Evolutionary conservation across 2,113 vertebrate genomes (phyloP).

Genomic region (Cheilinus undulatus): DNA sequence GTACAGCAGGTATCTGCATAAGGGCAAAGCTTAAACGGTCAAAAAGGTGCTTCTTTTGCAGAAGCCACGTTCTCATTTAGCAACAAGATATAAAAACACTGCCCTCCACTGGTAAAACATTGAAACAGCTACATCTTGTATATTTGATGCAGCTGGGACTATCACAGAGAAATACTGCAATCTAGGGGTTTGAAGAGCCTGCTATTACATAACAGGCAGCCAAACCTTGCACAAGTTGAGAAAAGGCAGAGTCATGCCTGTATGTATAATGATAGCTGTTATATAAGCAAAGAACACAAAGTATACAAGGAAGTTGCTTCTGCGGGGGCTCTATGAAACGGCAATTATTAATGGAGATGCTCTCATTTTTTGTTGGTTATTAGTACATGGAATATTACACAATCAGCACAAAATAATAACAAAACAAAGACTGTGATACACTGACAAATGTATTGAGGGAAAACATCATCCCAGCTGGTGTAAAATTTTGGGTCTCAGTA

Average conservation of each 20-base stretch:
- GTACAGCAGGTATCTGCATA: neutral
- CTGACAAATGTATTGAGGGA: too few relatives aligned
- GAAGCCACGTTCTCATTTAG: neutral
- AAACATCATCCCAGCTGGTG: too few relatives aligned
- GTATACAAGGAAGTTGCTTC: constrained; percentile 18
- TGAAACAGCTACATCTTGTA: neutral
- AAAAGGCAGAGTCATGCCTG: constrained; percentile 47
- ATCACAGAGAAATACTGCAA: constrained; percentile 52
- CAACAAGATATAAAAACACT: constrained; percentile 48
- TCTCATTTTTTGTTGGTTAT: neutral
- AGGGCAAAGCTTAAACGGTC: neutral
- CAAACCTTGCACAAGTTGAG: constrained; percentile 40
- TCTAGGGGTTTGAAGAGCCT: constrained; percentile 45
- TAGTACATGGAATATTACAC: neutral
- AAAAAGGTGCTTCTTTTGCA: constrained; percentile 2
- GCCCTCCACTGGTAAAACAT: constrained; percentile 64
- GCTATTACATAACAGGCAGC: constrained; percentile 70
- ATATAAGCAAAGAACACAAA: constrained; percentile 61
- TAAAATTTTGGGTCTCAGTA: too few relatives aligned
- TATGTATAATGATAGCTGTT: constrained; percentile 73
- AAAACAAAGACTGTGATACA: neutral
- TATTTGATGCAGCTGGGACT: neutral
- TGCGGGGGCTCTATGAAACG: constrained; percentile 14
- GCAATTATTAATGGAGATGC: neutral
- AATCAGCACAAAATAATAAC: neutral